Percentiles rank a stretch among this genome's conserved stretches.
Evolutionary conservation across 2,797 vertebrate species (phyloP).

Genomic region (Catostomus latipinnis): DNA sequence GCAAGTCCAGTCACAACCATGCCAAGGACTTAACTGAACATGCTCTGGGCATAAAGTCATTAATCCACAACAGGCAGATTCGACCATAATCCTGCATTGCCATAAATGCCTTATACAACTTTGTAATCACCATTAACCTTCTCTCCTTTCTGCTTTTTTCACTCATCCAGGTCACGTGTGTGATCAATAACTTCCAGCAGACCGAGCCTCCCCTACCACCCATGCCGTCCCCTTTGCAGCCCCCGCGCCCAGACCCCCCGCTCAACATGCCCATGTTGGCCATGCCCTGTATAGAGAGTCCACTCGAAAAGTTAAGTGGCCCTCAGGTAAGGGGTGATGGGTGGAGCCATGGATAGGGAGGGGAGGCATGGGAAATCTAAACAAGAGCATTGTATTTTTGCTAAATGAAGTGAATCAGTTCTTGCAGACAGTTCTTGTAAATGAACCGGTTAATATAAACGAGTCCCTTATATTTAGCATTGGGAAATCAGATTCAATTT

Average conservation of each 20-base stretch:
- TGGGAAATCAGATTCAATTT: too few relatives aligned
- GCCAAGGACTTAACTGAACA: not conserved
- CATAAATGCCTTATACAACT: not conserved
- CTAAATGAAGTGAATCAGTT: not conserved
- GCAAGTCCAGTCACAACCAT: slow-evolving; percentile 12
- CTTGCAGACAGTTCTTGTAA: too few relatives aligned
- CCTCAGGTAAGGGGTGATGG: slow-evolving; percentile 87
- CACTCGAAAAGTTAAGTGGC: slow-evolving; percentile 94
- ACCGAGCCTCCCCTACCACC: slow-evolving; percentile 58
- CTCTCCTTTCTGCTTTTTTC: slow-evolving; percentile 15
- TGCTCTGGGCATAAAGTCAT: not conserved
- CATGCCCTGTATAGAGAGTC: slow-evolving; percentile 84
- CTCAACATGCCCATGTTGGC: slow-evolving; percentile 76
- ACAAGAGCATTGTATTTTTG: not conserved
- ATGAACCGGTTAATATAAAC: too few relatives aligned
- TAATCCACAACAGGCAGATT: slow-evolving; percentile 4
- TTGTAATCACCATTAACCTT: not conserved
- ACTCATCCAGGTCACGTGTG: slow-evolving; percentile 84
- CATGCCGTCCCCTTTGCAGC: slow-evolving; percentile 58
- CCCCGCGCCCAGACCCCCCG: slow-evolving; percentile 72
- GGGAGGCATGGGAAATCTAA: not conserved
- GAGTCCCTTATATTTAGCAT: too few relatives aligned
- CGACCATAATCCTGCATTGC: slow-evolving; percentile 2
- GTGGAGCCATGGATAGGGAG: slow-evolving; percentile 11
- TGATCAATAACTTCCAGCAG: slow-evolving; percentile 90